Evolutionary conservation across 2,113 vertebrate genomes (phyloP).

Genomic region (Abramis brama): DNA sequence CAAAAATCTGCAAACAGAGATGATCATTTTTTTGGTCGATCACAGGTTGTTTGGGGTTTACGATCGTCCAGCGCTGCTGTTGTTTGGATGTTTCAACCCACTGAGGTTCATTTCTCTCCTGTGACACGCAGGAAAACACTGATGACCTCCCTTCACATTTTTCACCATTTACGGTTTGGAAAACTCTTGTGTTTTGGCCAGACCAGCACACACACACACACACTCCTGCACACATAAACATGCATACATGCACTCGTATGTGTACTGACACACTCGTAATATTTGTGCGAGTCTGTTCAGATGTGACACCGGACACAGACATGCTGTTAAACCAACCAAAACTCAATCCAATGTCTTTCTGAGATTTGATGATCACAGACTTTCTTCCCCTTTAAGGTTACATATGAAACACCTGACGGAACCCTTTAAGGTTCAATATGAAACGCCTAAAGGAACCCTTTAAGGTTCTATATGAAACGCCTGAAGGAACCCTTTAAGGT

Average conservation of each 20-base stretch:
- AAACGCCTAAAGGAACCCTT: no score
- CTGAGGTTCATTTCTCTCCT: not conserved
- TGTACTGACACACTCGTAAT: slow-evolving; percentile 16
- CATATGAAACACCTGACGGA: no score
- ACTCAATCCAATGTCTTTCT: not conserved
- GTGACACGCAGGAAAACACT: slow-evolving; percentile 24
- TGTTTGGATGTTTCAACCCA: not conserved
- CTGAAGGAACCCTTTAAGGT: no score
- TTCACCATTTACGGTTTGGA: slow-evolving; percentile 79
- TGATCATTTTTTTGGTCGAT: not conserved
- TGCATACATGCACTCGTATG: slow-evolving; percentile 59
- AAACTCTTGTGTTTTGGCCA: slow-evolving; percentile 66
- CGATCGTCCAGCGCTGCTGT: not conserved
- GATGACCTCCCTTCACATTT: slow-evolving; percentile 63
- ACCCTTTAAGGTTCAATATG: no score
- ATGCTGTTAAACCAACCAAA: not conserved
- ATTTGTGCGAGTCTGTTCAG: no score
- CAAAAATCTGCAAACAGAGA: not conserved
- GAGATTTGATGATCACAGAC: no score
- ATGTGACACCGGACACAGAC: not conserved
- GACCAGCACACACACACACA: slow-evolving; percentile 15
- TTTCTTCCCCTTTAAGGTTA: no score
- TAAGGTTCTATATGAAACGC: no score
- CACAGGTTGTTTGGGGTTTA: not conserved
- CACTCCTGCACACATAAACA: slow-evolving; percentile 45